Conservation (phyloP, 2,113 vertebrate species). For the Melanerpes formicivorus region DNA sequence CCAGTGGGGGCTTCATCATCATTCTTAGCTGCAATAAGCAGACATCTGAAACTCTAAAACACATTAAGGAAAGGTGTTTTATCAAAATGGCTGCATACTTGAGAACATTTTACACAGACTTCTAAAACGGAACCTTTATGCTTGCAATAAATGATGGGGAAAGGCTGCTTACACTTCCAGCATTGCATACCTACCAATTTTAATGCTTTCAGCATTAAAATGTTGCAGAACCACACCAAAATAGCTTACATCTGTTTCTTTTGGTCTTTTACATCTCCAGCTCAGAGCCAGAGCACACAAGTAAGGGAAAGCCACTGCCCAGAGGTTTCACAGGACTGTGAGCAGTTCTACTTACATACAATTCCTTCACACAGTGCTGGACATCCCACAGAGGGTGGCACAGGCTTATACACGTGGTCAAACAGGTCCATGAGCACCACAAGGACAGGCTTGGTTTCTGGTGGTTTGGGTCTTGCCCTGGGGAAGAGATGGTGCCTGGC, state of each 20-base stretch:
- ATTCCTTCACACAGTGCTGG: accelerated
- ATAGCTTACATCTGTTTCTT: background rate
- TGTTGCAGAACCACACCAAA: background rate
- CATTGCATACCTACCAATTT: background rate
- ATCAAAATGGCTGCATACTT: background rate
- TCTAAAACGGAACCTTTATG: background rate
- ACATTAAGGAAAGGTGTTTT: background rate
- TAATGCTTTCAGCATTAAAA: background rate
- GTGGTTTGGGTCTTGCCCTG: background rate
- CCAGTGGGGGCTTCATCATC: background rate
- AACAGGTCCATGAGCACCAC: background rate
- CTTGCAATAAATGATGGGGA: background rate
- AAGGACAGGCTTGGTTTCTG: background rate
- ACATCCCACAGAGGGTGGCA: too few relatives aligned
- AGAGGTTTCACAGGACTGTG: accelerated
- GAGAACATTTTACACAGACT: background rate
- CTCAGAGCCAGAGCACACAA: background rate
- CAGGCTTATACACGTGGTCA: accelerated
- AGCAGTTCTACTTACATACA: background rate
- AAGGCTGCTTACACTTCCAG: background rate
- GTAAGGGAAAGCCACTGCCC: background rate
- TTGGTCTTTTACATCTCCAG: background rate
- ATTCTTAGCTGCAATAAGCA: background rate
- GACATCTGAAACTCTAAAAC: background rate
- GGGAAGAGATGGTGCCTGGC: background rate